Evolutionary conservation across 2,888 invertebrate species (phyloP), one percentile per base, ranked within the genome.

Genomic region (Chydorus sphaericus): DNA sequence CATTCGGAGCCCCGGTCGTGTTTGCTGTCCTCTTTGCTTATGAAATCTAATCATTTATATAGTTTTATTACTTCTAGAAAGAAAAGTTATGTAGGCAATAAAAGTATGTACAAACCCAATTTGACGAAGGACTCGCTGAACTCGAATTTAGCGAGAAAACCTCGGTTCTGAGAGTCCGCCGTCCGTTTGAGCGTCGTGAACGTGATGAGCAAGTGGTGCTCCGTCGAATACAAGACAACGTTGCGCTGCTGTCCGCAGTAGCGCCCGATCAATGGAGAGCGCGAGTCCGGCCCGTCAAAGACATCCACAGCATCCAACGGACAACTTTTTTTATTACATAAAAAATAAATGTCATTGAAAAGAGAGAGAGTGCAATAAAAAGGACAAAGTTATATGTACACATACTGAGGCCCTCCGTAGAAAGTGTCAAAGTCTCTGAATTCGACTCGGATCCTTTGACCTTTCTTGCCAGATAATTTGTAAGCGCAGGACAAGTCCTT

Each of bases 41-140:
- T 88, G 77, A 89, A 88, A 81, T 85, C 88, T 89, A 56, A 38
- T 20, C n/a, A n/a, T n/a, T n/a, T n/a, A n/a, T n/a, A n/a, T n/a
- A n/a, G n/a, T n/a, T n/a, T n/a, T n/a, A n/a, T n/a, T n/a, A n/a
- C n/a, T n/a, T n/a, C n/a, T n/a, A n/a, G n/a, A n/a, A n/a, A n/a
- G n/a, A n/a, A n/a, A n/a, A n/a, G n/a, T n/a, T n/a, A n/a, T n/a
- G n/a, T n/a, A n/a, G n/a, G n/a, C n/a, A n/a, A n/a, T n/a, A n/a
- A n/a, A n/a, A n/a, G n/a, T n/a, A n/a, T n/a, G n/a, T n/a, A n/a
- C n/a, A n/a, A n/a, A 89, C 93, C 90, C 80, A 97, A 80, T 78
- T 93, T 91, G 74, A 97, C 96, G 78, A 94, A 97, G 75, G 88
- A 84, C 74, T 92, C 89, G 66, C 94, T 94, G 77, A 98, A 97